Percentiles rank a stretch among this genome's conserved stretches.
Conservation (phyloP, 2,113 vertebrate species). For the Gambusia affinis region DNA sequence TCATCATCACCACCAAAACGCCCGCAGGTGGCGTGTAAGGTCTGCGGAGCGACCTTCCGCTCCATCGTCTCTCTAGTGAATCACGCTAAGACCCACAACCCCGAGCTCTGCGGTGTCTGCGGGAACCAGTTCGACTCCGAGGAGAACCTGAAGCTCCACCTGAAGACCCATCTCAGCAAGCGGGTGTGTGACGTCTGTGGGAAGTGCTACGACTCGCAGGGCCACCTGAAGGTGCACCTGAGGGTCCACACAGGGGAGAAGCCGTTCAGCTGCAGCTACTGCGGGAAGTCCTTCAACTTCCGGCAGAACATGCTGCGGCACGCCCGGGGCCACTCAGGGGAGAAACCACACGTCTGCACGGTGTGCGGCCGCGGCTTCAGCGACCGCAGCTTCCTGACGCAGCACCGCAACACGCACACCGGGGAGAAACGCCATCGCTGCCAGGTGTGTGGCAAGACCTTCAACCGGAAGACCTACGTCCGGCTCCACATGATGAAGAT, state of each 20-base stretch:
- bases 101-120: conserved; percentile 46
- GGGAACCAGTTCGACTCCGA: conserved; percentile 29
- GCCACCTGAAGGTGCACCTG: conserved; percentile 56
- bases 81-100: conserved; percentile 50
- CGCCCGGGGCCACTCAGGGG: conserved; percentile 51
- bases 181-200: conserved; percentile 60
- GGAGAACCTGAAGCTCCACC: conserved; percentile 39
- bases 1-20: fast-evolving
- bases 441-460: conserved; percentile 52
- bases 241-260: conserved; percentile 64
- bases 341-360: conserved; percentile 58
- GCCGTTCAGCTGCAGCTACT: conserved; percentile 64
- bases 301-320: conserved; percentile 69
- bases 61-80: conserved; percentile 57
- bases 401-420: conserved; percentile 53
- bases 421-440: conserved; percentile 58
- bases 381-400: conserved; percentile 48
- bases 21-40: conserved; percentile 32
- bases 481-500: conserved; percentile 64
- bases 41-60: conserved; percentile 58
- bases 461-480: conserved; percentile 49
- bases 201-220: conserved; percentile 55
- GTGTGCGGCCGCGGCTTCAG: conserved; percentile 53
- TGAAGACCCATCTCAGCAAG: conserved; percentile 57
- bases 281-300: conserved; percentile 69